Base-by-base conservation (phyloP, 2,113 vertebrate species). In the Mesembrinibis cayennensis region DNA sequence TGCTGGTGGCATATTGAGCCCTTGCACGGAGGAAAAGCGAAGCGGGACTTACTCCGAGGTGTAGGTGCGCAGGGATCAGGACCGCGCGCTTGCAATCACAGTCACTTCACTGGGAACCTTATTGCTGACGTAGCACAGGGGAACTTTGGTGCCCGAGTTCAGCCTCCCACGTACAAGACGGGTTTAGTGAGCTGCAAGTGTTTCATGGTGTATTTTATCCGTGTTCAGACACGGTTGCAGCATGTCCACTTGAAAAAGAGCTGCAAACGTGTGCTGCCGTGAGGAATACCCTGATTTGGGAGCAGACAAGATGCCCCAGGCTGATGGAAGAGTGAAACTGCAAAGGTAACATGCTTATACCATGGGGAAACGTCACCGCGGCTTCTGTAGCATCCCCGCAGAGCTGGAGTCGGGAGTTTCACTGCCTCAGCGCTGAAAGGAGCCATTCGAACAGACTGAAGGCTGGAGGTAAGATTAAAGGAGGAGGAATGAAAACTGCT, bases 381-480 rank as follows among this genome's bases (percentile, higher is more conserved):
- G 45, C 82, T 92, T 71, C 91, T 79, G 79, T 22, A 67, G 89
- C 56, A 50, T 97, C 91, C 91, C 91, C 32, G 42, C 91, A 90
- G 95, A 95, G 91, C 49, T 65, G 42, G 74, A 95, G 76, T 13
- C 8, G 30, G 63, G 93, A 90, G 91, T 90, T 70, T 89, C 76
- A 18, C 62, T 21, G 80, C 73, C 78, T 62, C 23, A 9, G 88
- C 25, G 32, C 78, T 79, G 93, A 78, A 92, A 88, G 89, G 91
- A 94, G 87, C 84, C 67, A 15, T 16, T 49, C 11, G 42, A 71
- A 63, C 81, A 53, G 71, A 59, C 66, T 12, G 80, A 86, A 79
- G 85, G 91, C 82, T 92, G 95, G 56, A 89, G 87, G 74, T 82
- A 63, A 94, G 91, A 95, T 93, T 70, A 95, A 95, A 96, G 86